Evolutionary conservation across 2,113 vertebrate species (phyloP), one percentile per base, ranked within the genome.

Genomic region (Alouatta palliata): DNA sequence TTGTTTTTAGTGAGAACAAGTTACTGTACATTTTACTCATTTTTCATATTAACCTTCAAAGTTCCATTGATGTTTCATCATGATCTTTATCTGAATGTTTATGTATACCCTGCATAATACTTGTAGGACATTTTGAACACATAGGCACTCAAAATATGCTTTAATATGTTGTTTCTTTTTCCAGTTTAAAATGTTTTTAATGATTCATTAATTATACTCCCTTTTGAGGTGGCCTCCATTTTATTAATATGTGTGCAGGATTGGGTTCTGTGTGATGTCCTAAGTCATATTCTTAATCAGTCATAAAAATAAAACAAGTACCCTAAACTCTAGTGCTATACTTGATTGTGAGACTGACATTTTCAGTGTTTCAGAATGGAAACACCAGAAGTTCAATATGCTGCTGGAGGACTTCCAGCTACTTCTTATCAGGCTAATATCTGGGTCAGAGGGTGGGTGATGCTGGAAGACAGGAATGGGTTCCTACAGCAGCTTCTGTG

Each of bases 1-100:
- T 90, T 71, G 45, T 94, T 86, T 54, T 94, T 76, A 25, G 84
- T 83, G 27, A 95, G 73, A 97, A 89, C 9, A 32, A n/a, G 35
- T 81, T 80, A 40, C 27, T 56, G 68, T n/a, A 30, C 27, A 23
- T 77, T 84, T 91, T 54, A 14, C 25, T 77, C 35, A 58, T 84
- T 49, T 32, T 90, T 96, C 61, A 20, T 23, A 19, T 81, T 82
- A 86, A 61, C 25, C 52, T 81, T 89, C 64, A 43, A 14, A 75
- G 17, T n/a, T 58, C 43, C 21, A n/a, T 1, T 91, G 37, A 52
- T 49, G 8, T 95, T 82, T n/a, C 64, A 30, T 88, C n/a, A 16
- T 37, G 70, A 17, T 64, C 75, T 40, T 17, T 71, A 20, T 52
- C 68, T 71, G 20, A 68, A 85, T 45, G 30, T 17, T n/a, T 61